Evolutionary conservation across 2,888 invertebrate genomes (phyloP).

Genomic region (Apocheima hispidaria): DNA sequence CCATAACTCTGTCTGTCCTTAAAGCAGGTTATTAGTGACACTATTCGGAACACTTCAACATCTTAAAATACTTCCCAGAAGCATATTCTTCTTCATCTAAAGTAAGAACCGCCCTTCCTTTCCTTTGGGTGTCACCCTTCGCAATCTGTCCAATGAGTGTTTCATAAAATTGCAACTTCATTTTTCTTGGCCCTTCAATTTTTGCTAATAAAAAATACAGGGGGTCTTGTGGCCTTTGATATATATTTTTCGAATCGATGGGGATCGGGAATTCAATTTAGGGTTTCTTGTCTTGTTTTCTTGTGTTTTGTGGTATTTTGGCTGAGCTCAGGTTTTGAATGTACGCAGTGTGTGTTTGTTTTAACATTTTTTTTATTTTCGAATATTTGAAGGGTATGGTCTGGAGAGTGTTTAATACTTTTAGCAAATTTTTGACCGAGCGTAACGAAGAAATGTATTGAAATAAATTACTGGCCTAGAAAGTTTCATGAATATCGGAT

Average conservation of each 20-base stretch:
- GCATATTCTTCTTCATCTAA: constrained; percentile 13
- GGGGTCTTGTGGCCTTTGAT: constrained; percentile 55
- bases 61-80: background rate
- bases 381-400: too few species aligned
- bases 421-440: too few species aligned
- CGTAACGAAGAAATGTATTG: too few species aligned
- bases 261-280: constrained; percentile 41
- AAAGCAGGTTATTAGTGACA: background rate
- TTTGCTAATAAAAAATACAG: constrained; percentile 66
- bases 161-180: constrained; percentile 70
- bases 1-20: too few species aligned
- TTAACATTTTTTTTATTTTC: too few species aligned
- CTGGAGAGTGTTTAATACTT: too few species aligned
- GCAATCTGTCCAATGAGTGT: constrained; percentile 65
- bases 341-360: too few species aligned
- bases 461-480: too few species aligned
- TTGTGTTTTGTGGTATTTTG: constrained; percentile 6
- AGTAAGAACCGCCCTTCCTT: constrained; percentile 41
- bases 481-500: too few species aligned
- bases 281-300: constrained; percentile 1
- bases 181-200: constrained; percentile 62
- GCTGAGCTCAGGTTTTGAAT: background rate
- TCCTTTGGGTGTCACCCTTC: constrained; percentile 41
- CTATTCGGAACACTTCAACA: background rate
- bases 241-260: constrained; percentile 54